phyloP scores from a whole-genome alignment of 2,888 invertebrate species.

The Catocala fraxini region DNA sequence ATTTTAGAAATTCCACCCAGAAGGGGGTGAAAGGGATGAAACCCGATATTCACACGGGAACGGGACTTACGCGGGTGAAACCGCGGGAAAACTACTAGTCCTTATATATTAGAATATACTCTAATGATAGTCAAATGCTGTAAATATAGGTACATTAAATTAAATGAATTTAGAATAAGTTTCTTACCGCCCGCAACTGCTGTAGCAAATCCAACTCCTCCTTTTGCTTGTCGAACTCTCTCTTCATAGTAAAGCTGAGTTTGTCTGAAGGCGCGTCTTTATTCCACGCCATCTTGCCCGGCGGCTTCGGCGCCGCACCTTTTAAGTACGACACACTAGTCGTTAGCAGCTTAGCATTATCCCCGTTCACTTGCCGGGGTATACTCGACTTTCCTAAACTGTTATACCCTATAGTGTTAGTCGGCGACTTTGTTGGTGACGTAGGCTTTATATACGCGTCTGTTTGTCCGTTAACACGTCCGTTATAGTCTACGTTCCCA shows the following conservation, averaged over 20 bases:
- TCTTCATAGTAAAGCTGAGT: conserved; percentile 96
- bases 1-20: too few species aligned
- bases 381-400: conserved; percentile 77
- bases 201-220: conserved; percentile 95
- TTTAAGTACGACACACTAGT: conserved; percentile 88
- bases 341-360: conserved; percentile 85
- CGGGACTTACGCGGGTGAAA: too few species aligned
- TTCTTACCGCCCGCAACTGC: conserved; percentile 93
- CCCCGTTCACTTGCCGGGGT: conserved; percentile 74
- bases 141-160: too few species aligned
- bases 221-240: conserved; percentile 96
- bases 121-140: too few species aligned
- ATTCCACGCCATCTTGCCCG: conserved; percentile 91
- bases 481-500: conserved; percentile 73
- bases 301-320: conserved; percentile 81
- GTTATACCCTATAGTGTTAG: conserved; percentile 88
- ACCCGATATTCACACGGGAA: too few species aligned
- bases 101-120: too few species aligned
- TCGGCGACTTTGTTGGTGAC: conserved; percentile 89
- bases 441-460: conserved; percentile 89
- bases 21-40: too few species aligned
- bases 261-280: conserved; percentile 91
- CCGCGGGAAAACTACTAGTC: too few species aligned
- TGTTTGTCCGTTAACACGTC: conserved; percentile 67
- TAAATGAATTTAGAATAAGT: background rate